A percentile compares a stretch with the other conserved stretches of the same genome.
phyloP scores from a whole-genome alignment of 2,113 vertebrate species.

The Halichoerus grypus region DNA sequence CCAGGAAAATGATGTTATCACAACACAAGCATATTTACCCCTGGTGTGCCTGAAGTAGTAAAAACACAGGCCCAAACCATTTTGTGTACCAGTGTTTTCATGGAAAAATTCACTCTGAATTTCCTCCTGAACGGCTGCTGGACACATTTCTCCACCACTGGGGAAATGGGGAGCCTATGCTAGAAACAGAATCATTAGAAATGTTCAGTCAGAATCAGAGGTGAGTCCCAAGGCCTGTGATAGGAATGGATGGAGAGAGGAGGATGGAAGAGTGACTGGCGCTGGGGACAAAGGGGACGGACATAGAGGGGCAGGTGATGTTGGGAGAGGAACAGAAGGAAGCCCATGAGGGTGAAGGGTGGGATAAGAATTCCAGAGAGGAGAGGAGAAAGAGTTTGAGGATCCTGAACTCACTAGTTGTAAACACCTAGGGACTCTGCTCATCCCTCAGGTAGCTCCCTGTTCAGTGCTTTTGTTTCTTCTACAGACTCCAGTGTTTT shows the following conservation, averaged over 20 bases:
- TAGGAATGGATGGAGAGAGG: neutral
- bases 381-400: neutral
- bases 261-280: neutral
- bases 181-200: neutral
- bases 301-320: neutral
- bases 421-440: neutral
- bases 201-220: neutral
- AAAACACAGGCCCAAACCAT: neutral
- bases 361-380: neutral
- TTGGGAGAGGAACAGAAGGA: neutral
- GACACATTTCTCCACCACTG: neutral
- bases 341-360: neutral
- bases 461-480: neutral
- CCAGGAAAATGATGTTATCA: conserved; percentile 57
- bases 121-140: neutral
- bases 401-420: neutral
- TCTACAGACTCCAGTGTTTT: neutral
- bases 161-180: neutral
- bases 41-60: neutral
- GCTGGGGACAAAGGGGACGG: neutral
- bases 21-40: conserved; percentile 42
- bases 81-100: conserved; percentile 8
- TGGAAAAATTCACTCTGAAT: conserved; percentile 41
- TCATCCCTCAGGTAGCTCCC: neutral
- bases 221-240: neutral